Evolutionary conservation across 2,113 vertebrate species (phyloP).

Genomic region (Halichoeres trimaculatus): DNA sequence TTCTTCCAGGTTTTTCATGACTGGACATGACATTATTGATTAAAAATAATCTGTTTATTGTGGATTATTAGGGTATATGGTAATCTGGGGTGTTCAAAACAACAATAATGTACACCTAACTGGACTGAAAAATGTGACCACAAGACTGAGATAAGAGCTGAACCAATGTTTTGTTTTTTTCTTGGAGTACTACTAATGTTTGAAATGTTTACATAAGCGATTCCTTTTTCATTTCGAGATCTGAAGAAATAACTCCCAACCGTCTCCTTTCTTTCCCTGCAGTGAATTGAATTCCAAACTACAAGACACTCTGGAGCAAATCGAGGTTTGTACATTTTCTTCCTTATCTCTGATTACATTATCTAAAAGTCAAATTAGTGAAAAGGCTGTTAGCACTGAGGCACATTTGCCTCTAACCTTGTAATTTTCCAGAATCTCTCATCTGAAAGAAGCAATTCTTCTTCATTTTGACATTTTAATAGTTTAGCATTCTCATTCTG

Average conservation of each 20-base stretch:
- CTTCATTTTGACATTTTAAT: conserved; percentile 53
- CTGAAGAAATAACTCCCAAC: conserved; percentile 5
- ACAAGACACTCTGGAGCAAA: conserved; percentile 98
- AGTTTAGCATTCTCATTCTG: conserved; percentile 43
- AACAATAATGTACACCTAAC: too few relatives aligned
- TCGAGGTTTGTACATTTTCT: conserved; percentile 88
- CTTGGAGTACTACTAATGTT: not conserved
- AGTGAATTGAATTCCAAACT: conserved; percentile 99
- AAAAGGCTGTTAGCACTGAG: conserved; percentile 8
- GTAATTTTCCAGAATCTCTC: conserved; percentile 37
- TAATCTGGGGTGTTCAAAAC: too few relatives aligned
- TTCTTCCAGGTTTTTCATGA: too few relatives aligned
- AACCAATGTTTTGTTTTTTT: too few relatives aligned
- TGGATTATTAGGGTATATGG: too few relatives aligned
- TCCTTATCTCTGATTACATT: conserved; percentile 36
- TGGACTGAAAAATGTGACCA: too few relatives aligned
- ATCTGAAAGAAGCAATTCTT: conserved; percentile 51
- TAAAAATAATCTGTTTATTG: too few relatives aligned
- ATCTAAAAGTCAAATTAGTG: conserved; percentile 11
- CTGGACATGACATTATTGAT: too few relatives aligned
- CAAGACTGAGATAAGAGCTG: too few relatives aligned
- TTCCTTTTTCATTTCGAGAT: not conserved
- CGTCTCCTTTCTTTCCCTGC: conserved; percentile 37
- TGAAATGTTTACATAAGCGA: not conserved
- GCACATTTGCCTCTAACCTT: conserved; percentile 27